Conservation (phyloP, 2,888 invertebrate species). For the Andrena trimmerana region DNA sequence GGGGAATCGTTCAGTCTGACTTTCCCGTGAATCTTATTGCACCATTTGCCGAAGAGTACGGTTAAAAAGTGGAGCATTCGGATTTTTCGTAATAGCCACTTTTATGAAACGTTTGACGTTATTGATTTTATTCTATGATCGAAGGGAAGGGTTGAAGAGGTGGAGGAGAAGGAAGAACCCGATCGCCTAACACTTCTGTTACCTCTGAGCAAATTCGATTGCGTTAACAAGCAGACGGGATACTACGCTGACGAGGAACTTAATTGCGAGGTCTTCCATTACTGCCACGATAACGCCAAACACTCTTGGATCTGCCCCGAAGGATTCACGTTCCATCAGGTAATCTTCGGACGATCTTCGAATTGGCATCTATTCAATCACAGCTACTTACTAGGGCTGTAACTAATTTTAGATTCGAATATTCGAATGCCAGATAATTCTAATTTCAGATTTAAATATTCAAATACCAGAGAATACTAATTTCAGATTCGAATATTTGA, state of each 20-base stretch:
- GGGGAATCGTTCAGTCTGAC: background rate
- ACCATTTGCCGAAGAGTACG: too few species aligned
- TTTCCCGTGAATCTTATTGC: background rate
- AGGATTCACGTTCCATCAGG: conserved; percentile 95
- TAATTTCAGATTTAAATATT: too few species aligned
- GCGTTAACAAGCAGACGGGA: conserved; percentile 92
- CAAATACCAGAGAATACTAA: too few species aligned
- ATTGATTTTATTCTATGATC: background rate
- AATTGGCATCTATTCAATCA: too few species aligned
- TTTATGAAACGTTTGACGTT: background rate
- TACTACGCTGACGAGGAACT: conserved; percentile 96
- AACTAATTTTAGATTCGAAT: background rate
- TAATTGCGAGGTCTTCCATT: conserved; percentile 96
- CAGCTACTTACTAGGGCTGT: background rate
- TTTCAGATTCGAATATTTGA: too few species aligned
- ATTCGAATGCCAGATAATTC: too few species aligned
- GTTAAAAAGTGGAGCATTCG: background rate
- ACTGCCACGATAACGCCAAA: conserved; percentile 95
- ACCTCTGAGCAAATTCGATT: conserved; percentile 94
- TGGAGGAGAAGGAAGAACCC: conserved; percentile 93
- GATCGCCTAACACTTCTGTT: conserved; percentile 92
- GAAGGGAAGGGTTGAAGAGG: conserved; percentile 82
- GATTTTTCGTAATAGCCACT: background rate
- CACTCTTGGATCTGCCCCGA: conserved; percentile 98
- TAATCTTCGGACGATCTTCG: conserved; percentile 78